Evolutionary conservation across 2,797 vertebrate genomes (phyloP), one percentile per base, ranked within the genome.

Genomic region (Loris lydekkerianus): DNA sequence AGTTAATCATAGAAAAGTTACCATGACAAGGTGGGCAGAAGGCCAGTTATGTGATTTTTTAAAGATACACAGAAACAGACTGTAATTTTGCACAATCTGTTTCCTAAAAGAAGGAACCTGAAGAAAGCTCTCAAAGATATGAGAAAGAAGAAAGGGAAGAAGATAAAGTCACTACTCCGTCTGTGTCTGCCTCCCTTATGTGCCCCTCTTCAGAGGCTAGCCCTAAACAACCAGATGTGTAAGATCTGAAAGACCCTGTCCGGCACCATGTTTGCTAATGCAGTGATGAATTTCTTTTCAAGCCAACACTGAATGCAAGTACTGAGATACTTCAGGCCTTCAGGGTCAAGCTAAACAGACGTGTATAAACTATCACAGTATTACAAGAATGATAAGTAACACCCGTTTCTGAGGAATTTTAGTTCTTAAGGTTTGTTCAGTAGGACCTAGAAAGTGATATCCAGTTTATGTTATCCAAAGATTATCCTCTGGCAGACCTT

Each of bases 1-100:
- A 96, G 93, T 96, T 97, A 97, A 97, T 97, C 78, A 89, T 94
- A 96, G 94, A 95, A 93, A 95, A 97, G 95, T 97, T 94, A 94
- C 96, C 96, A 96, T 96, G 97, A 97, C 95, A 61, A 96, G 96
- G 92, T 93, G 73, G 95, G 96, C 70, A 91, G 85, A 70, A 96
- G 73, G 93, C 95, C 96, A 97, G 72, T 46, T 70, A 29, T 95
- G 70, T 88, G 73, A 58, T 83, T 95, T 97, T 95, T 94, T 88
- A 53, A 96, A 97, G 94, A 86, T 70, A 95, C 91, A 87, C 82
- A 73, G 94, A 93, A 92, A 87, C 93, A 97, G 97, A 83, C 87
- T 96, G 77, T 72, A 92, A 85, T 73, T 95, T 88, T 97, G 88
- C 40, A 95, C 92, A 97, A 96, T 96, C 94, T 91, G 92, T 83